phyloP scores from a whole-genome alignment of 2,797 vertebrate genomes.

The Protonibea diacanthus region DNA sequence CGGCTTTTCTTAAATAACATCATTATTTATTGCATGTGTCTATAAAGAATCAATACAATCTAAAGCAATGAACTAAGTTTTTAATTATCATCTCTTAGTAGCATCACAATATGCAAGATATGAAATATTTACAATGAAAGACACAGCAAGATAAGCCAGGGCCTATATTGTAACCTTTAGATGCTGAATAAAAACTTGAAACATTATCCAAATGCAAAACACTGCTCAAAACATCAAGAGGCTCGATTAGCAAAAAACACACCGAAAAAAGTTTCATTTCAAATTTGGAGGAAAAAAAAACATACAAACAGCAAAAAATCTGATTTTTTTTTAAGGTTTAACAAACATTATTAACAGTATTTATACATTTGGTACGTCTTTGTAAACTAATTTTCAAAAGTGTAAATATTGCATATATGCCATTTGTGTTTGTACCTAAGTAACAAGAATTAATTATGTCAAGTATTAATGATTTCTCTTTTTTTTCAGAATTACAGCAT shows the following conservation, averaged over 20 bases:
- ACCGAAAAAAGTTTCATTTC: slow-evolving; percentile 86
- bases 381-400: slow-evolving; percentile 97
- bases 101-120: slow-evolving; percentile 92
- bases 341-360: slow-evolving; percentile 92
- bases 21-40: slow-evolving; percentile 98
- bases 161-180: slow-evolving; percentile 91
- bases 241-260: slow-evolving; percentile 91
- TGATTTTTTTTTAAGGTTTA: slow-evolving; percentile 82
- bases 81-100: slow-evolving; percentile 92
- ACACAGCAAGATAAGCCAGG: slow-evolving; percentile 91
- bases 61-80: slow-evolving; percentile 93
- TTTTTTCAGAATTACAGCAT: slow-evolving; percentile 83
- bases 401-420: slow-evolving; percentile 99
- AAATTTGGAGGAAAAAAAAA: slow-evolving; percentile 88
- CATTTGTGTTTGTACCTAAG: slow-evolving; percentile 93
- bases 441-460: slow-evolving; percentile 85
- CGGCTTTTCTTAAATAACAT: slow-evolving; percentile 95
- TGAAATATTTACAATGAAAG: slow-evolving; percentile 96
- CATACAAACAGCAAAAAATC: slow-evolving; percentile 93
- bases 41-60: slow-evolving; percentile 97
- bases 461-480: slow-evolving; percentile 81
- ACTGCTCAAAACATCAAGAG: slow-evolving; percentile 93
- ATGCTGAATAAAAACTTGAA: slow-evolving; percentile 90
- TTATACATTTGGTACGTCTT: slow-evolving; percentile 98
- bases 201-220: slow-evolving; percentile 91